Evolutionary conservation across 2,797 vertebrate species (phyloP).

Genomic region (Telmatherina bonti): DNA sequence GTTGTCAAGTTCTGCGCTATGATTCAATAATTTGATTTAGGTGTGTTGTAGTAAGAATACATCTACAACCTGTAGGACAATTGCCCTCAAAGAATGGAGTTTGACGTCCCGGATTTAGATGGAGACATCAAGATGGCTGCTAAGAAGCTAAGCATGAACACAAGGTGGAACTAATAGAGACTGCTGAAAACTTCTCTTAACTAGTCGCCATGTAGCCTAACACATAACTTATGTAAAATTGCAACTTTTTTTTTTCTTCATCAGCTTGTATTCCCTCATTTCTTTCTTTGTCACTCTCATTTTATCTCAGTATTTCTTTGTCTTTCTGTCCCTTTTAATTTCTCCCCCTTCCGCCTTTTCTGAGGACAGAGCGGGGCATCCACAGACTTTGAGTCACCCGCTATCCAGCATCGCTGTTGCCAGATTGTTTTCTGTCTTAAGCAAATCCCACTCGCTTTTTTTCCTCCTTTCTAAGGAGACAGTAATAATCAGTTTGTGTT

Average conservation of each 20-base stretch:
- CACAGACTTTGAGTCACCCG: conserved; percentile 77
- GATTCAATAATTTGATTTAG: neutral
- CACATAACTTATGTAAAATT: neutral
- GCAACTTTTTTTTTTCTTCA: conserved; percentile 34
- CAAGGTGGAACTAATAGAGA: neutral
- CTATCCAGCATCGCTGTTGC: conserved; percentile 63
- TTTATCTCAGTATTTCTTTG: conserved; percentile 43
- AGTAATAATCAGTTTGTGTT: neutral
- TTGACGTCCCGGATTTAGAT: neutral
- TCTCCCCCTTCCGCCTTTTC: conserved; percentile 52
- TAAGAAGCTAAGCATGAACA: no score
- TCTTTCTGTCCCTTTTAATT: conserved; percentile 48
- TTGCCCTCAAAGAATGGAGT: neutral
- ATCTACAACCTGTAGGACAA: neutral
- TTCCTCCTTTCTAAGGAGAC: conserved; percentile 38
- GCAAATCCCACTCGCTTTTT: conserved; percentile 60
- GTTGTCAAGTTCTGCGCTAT: neutral
- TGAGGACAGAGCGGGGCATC: conserved; percentile 66
- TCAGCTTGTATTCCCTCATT: conserved; percentile 56
- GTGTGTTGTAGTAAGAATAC: neutral
- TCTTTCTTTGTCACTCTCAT: conserved; percentile 53
- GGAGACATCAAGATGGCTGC: neutral
- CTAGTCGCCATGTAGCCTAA: neutral
- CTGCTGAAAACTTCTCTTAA: neutral
- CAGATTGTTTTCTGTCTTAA: conserved; percentile 78